Evolutionary conservation across 2,797 vertebrate genomes (phyloP), one percentile per base, ranked within the genome.

Genomic region (Smutsia gigantea): DNA sequence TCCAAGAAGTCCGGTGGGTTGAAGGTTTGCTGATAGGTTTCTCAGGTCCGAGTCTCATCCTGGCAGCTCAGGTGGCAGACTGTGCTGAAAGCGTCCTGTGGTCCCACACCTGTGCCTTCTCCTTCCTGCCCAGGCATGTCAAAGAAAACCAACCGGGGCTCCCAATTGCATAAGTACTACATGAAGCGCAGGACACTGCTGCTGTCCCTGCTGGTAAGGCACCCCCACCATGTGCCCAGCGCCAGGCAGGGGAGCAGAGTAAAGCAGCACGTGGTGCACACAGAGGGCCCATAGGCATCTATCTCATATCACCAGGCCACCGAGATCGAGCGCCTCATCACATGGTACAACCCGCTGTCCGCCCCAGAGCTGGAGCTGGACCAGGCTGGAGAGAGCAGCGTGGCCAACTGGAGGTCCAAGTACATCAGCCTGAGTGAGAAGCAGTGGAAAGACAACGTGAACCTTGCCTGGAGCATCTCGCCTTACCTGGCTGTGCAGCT

Each of bases 381-480:
- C 98, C 99, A 99, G 98, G 99, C 99, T 0, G 99, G 99, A 97
- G 99, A 99, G 98, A 99, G 98, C 97, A 99, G 99, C 21, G 99
- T 99, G 75, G 99, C 99, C 96, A 99, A 99, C 98, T 99, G 99
- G 99, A 99, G 99, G 96, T 99, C 99, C 95, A 99, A 99, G 78
- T 99, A 99, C 97, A 99, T 99, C 98, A 99, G 99, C 94, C 98
- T 99, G 87, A 99, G 99, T 4, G 99, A 99, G 98, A 99, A 99
- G 93, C 99, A 99, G 83, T 99, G 99, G 99, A 99, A 99, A 85
- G 99, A 99, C 98, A 99, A 99, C 0, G 99, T 99, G 51, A 99
- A 99, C 98, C 98, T 99, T 53, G 99, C 99, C 77, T 99, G 99
- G 99, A 99, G 98, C 92, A 99, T 99, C 97, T 99, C 99, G 9